Base-by-base conservation (phyloP, 1,140 invertebrate genomes). In the Caenorhabditis latens region DNA sequence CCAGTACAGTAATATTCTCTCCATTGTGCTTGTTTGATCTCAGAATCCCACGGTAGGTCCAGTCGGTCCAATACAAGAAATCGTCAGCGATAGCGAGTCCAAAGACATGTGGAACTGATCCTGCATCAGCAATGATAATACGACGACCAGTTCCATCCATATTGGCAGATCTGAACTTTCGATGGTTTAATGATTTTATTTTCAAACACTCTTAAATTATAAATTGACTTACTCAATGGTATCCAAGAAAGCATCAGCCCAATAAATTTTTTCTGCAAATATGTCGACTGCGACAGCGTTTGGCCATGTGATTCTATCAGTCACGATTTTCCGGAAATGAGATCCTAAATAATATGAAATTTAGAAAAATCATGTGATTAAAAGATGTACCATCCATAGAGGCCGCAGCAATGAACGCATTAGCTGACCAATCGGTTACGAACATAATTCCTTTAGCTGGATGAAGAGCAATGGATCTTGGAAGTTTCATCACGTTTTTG, bases 331-430 rank as follows among this genome's bases (percentile, higher is more conserved):
- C 87, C 95, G 94, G 7, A 97, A 94, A 91, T 96, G 96, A 0
- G 95, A 96, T 50, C 71, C 71, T 79, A 14, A 46, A 71, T n/a
- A 46, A 6, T 65, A 40, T 65, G 11, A 9, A 19, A 7, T 40
- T 65, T 65, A 11, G 14, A 21, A 19, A 58, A 58, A 13, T 40
- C 6, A 53, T 1, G 50, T 2, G 16, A 13, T 2, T 9, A 4
- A 53, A 16, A 24, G 1, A 46, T 42, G n/a, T 21, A 0, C 98
- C 98, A 91, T 98, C 97, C 96, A 99, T 97, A 79, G 97, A 97
- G 93, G 99, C 95, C 93, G 97, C 96, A 19, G 96, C 97, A 88
- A 99, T 98, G 91, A 96, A 99, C 0, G 97, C 96, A 94, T 97
- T 91, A 21, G 90, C 84, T 43, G 88, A 86, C 90, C 90, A 91